A percentile compares a stretch with the other conserved stretches of the same genome.
These are phyloP conservation scores for Trinorchestia longiramus DNA, from an alignment of 1,140 invertebrate genomes.

Conservation along the genomic window DNA sequence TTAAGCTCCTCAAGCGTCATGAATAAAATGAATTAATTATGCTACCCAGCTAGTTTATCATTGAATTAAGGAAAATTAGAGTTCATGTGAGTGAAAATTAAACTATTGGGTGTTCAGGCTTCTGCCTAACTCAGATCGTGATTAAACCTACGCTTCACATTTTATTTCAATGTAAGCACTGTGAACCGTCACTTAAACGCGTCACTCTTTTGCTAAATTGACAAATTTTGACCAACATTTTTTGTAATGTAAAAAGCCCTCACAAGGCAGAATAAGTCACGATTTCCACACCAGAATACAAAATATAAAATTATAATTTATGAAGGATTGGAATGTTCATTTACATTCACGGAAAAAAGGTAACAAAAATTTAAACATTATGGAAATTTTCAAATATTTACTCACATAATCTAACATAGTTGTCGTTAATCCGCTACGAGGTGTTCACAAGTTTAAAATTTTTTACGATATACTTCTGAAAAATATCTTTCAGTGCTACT, in stretches of 20 bases:
- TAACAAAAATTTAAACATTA: not conserved
- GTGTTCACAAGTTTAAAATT: not conserved
- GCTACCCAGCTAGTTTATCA: not conserved
- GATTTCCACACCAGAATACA: not conserved
- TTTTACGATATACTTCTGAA: not conserved
- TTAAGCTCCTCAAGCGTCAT: not conserved
- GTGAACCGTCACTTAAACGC: not conserved
- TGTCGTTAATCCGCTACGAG: not conserved
- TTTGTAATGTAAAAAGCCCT: not conserved
- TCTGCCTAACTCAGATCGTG: not conserved
- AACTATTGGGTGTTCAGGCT: not conserved
- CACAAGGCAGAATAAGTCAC: not conserved
- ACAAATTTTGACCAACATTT: not conserved
- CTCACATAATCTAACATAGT: slow-evolving; percentile 42
- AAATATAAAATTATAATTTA: not conserved
- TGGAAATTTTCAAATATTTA: not conserved
- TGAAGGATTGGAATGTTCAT: not conserved
- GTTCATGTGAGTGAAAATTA: not conserved
- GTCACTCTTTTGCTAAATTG: not conserved
- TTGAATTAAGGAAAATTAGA: not conserved
- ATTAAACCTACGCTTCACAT: not conserved
- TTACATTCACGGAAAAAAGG: not conserved
- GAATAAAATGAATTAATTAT: not conserved
- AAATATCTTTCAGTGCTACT: not conserved
- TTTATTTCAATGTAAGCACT: not conserved